phyloP scores from a whole-genome alignment of 2,797 vertebrate genomes.

The Chromobotia macracanthus region DNA sequence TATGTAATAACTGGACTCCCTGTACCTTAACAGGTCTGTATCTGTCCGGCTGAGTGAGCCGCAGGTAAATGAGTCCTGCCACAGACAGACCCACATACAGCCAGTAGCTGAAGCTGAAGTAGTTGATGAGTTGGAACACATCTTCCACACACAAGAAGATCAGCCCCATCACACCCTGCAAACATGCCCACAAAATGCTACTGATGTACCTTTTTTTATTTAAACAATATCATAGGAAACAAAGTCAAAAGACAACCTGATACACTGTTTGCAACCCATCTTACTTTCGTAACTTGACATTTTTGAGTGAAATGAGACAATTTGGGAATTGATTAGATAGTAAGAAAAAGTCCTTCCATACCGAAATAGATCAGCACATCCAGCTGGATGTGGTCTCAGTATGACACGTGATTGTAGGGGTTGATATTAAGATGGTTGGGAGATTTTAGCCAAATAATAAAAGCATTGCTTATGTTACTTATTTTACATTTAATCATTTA shows the following conservation, averaged over 20 bases:
- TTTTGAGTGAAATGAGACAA: not conserved
- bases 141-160: constrained; percentile 87
- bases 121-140: constrained; percentile 88
- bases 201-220: no score
- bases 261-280: not conserved
- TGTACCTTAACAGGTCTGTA: constrained; percentile 81
- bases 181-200: constrained; percentile 13
- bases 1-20: not conserved
- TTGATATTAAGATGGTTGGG: no score
- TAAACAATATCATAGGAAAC: no score
- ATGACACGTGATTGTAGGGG: no score
- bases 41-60: constrained; percentile 80
- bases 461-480: no score
- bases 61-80: constrained; percentile 84
- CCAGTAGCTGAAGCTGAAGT: constrained; percentile 90
- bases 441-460: no score
- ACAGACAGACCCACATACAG: constrained; percentile 83
- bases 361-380: no score
- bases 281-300: no score
- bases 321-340: no score
- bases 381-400: no score
- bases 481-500: no score
- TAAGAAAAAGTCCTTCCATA: no score
- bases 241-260: not conserved
- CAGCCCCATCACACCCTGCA: constrained; percentile 81